Evolutionary conservation across 1,140 invertebrate genomes (phyloP).

Genomic region (Anthonomus grandis): DNA sequence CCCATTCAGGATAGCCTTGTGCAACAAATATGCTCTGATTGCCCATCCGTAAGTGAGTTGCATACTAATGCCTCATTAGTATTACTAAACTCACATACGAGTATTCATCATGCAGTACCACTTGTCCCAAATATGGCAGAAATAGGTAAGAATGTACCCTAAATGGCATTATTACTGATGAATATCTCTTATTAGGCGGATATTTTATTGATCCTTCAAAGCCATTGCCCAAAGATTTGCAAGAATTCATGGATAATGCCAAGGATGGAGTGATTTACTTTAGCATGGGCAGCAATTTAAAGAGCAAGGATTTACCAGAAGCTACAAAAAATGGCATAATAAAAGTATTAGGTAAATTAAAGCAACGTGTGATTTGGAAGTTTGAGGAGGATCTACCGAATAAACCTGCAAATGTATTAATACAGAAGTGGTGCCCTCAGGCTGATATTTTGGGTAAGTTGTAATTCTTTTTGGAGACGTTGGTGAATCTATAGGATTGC

Average conservation of each 20-base stretch:
- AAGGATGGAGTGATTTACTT: conserved; percentile 59
- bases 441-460: conserved; percentile 28
- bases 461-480: too few relatives aligned
- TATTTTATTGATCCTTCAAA: conserved; percentile 43
- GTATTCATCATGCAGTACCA: conserved; percentile 34
- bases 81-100: conserved; percentile 42
- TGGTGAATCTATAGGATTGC: too few relatives aligned
- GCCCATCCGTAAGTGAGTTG: conserved; percentile 51
- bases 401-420: conserved; percentile 19
- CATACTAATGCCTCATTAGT: conserved; percentile 51
- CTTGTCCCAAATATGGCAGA: conserved; percentile 53
- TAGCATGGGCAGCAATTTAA: conserved; percentile 59
- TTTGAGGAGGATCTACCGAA: conserved; percentile 49
- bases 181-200: too few relatives aligned
- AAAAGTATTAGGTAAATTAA: conserved; percentile 50
- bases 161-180: too few relatives aligned
- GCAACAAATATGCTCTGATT: conserved; percentile 42
- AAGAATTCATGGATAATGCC: conserved; percentile 52
- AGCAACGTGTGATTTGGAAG: conserved; percentile 55
- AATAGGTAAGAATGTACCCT: too few relatives aligned
- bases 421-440: conserved; percentile 28
- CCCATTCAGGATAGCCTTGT: conserved; percentile 43
- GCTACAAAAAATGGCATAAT: conserved; percentile 46
- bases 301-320: conserved; percentile 52
- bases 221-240: conserved; percentile 48